Percentiles rank a stretch among this genome's conserved stretches.
phyloP scores from a whole-genome alignment of 2,113 vertebrate species.

The Alethe diademata region DNA sequence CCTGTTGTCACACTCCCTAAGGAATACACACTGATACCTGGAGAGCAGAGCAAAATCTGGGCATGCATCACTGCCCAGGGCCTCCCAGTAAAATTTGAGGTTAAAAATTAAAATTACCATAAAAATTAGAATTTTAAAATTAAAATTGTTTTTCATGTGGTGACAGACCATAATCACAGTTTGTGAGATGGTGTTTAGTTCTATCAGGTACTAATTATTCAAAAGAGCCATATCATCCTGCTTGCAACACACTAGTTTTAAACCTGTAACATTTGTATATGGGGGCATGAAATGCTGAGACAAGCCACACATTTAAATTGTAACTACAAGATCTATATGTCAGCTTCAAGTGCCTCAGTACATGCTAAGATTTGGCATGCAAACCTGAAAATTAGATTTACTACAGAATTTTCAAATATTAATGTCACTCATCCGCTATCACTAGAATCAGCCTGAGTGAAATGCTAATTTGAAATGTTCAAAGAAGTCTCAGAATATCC shows the following conservation, averaged over 20 bases:
- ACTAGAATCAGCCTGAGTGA: neutral
- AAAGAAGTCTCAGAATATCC: neutral
- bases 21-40: neutral
- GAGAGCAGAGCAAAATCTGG: neutral
- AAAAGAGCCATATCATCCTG: neutral
- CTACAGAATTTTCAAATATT: neutral
- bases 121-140: no score
- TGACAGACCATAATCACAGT: neutral
- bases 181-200: neutral
- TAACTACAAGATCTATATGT: neutral
- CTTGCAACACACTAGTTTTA: neutral
- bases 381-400: conserved; percentile 19
- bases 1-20: neutral
- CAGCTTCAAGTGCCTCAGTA: neutral
- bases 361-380: neutral
- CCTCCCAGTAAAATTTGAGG: neutral
- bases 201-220: neutral
- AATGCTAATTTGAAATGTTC: neutral
- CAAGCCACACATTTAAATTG: neutral
- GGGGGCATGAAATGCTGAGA: neutral
- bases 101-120: neutral
- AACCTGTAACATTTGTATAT: neutral
- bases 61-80: neutral
- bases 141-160: neutral
- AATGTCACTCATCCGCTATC: neutral